A percentile compares a stretch with the other conserved stretches of the same genome.
Conservation (phyloP, 35 echinoderm and acorn worm genomes). For the Eucidaris tribuloides region DNA sequence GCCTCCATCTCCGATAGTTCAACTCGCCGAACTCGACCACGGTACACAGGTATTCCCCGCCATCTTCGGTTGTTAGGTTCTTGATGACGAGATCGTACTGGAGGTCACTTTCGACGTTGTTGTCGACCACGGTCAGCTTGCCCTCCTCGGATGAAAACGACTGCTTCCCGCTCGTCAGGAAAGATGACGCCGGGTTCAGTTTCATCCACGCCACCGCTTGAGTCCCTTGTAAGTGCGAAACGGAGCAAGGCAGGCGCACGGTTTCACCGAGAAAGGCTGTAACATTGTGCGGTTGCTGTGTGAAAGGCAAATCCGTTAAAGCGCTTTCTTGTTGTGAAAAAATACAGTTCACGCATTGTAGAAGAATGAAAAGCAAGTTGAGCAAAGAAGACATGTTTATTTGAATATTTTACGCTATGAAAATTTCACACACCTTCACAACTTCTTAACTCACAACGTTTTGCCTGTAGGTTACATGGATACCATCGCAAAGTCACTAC, state of each 20-base stretch:
- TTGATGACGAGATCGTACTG: constrained; percentile 41
- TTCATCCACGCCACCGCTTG: constrained; percentile 54
- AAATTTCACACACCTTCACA: too few species aligned
- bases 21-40: constrained; percentile 52
- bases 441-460: too few species aligned
- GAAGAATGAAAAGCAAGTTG: not conserved
- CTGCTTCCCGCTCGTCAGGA: constrained; percentile 36
- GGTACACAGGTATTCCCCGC: constrained; percentile 32
- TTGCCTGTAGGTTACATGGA: too few species aligned
- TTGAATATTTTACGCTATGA: too few species aligned
- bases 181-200: constrained; percentile 17
- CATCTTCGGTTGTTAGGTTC: constrained; percentile 15
- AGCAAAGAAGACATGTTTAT: not conserved
- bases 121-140: constrained; percentile 20
- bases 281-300: not conserved
- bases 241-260: constrained; percentile 13
- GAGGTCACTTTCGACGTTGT: not conserved
- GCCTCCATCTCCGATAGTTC: constrained; percentile 31
- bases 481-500: too few species aligned
- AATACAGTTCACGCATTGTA: not conserved
- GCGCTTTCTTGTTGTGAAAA: not conserved
- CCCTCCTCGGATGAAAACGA: constrained; percentile 12
- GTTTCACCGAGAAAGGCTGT: constrained; percentile 13
- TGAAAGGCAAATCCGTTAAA: not conserved
- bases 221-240: constrained; percentile 19